Base-by-base conservation (phyloP, 2,113 vertebrate genomes). In the Oncorhynchus clarkii region DNA sequence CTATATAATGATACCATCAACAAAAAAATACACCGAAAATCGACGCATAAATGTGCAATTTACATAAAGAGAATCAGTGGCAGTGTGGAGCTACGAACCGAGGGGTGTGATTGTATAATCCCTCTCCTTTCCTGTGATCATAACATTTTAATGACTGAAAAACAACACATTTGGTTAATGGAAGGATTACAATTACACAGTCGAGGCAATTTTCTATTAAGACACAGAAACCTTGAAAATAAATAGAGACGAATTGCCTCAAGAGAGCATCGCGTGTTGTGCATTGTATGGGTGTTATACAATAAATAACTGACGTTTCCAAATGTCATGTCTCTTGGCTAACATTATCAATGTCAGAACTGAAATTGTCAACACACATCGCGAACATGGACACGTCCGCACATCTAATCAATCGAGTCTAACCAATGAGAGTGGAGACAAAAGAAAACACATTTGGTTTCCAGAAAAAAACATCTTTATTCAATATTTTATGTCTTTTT, bases 1-100 rank as follows among this genome's bases (percentile, higher is more conserved):
- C 94, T 93, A 94, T 94, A 95, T 96, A 96, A 96, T 96, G 94
- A 95, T 95, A 91, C 91, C 94, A 95, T 94, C 88, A 94, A 94
- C 93, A 94, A 94, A 94, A 27, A 27, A 27, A 27, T 3, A 27
- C 27, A 92, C 1, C 0, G 89, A 89, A 93, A 93, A 90, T 82
- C 83, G 91, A 94, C 94, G 93, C 93, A 95, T 93, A 94, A 94
- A 94, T 94, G 92, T 94, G 95, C 92, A 93, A 93, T 95, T 96
- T 94, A 94, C 93, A 95, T 95, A 95, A 95, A 93, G 92, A 94
- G 95, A 93, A 94, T 94, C 92, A 95, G 94, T 95, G 93, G 93
- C 92, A 92, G 92, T 94, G 92, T 93, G 91, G 93, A 94, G 94
- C 95, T 92, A 94, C 93, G 95, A 93, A 93, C 93, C 88, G 89